Evolutionary conservation across 2,113 vertebrate species (phyloP).

Genomic region (Jaculus jaculus): DNA sequence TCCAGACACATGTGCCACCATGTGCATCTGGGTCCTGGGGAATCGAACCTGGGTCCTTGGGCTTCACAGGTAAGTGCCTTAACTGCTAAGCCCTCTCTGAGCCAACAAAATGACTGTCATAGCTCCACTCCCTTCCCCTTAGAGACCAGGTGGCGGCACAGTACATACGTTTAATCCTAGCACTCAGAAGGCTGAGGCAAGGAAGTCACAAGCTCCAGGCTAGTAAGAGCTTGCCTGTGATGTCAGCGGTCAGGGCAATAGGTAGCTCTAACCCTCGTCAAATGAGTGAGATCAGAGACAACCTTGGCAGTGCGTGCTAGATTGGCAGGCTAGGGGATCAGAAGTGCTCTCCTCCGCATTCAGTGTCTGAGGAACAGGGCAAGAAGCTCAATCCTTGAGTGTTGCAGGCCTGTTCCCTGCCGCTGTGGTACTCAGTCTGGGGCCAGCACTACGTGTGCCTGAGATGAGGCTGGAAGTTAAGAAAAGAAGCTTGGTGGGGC

Average conservation of each 20-base stretch:
- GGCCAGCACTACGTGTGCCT: slow-evolving; percentile 19
- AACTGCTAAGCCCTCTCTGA: not conserved
- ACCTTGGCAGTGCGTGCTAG: not conserved
- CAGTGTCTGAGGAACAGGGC: not conserved
- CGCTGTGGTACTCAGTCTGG: slow-evolving; percentile 2
- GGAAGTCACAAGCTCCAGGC: not conserved
- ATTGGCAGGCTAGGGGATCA: not conserved
- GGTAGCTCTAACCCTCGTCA: not conserved
- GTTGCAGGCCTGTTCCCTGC: slow-evolving; percentile 40
- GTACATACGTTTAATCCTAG: not conserved
- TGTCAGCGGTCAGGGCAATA: not conserved
- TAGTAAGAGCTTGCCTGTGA: not conserved
- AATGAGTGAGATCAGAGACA: not conserved
- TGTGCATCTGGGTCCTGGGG: no score
- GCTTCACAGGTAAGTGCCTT: no score
- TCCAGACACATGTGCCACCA: no score
- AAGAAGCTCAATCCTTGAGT: not conserved
- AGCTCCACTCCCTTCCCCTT: not conserved
- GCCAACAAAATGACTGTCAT: not conserved
- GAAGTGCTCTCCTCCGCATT: not conserved
- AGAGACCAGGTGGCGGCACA: not conserved
- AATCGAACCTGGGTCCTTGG: no score
- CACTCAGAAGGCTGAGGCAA: no score
- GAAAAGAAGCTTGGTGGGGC: not conserved
- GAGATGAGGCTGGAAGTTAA: not conserved